phyloP scores from a whole-genome alignment of 2,797 vertebrate species.

The Heliangelus exortis region DNA sequence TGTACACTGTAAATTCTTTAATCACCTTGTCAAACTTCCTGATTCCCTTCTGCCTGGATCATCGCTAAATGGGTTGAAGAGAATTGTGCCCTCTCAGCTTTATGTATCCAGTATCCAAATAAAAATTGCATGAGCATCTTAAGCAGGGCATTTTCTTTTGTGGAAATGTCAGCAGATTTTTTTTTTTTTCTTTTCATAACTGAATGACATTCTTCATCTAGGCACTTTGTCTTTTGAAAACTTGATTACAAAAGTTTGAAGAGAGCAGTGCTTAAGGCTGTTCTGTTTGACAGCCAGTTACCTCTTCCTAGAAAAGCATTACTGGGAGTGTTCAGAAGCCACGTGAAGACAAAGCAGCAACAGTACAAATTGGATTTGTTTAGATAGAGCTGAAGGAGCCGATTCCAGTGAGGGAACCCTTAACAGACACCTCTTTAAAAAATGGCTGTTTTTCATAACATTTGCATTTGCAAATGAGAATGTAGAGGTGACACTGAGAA shows the following conservation, averaged over 20 bases:
- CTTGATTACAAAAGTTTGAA: background rate
- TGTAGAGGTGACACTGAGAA: background rate
- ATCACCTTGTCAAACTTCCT: background rate
- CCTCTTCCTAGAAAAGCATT: background rate
- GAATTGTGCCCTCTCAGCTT: background rate
- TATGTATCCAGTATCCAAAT: background rate
- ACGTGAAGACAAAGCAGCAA: background rate
- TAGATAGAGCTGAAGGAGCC: background rate
- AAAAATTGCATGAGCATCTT: background rate
- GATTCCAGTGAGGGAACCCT: background rate
- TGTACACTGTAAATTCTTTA: background rate
- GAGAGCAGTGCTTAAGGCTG: background rate
- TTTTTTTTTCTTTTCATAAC: background rate
- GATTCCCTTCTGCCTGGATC: background rate
- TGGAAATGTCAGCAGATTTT: background rate
- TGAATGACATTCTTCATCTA: background rate
- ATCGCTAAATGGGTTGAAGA: background rate
- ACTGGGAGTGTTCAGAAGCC: background rate
- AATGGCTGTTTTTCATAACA: background rate
- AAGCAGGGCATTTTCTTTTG: background rate
- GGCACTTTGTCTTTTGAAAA: background rate
- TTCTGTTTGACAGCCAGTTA: background rate
- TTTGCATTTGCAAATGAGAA: background rate
- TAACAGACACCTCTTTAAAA: background rate
- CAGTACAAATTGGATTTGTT: background rate